Evolutionary conservation across 1,140 invertebrate species (phyloP), one percentile per base, ranked within the genome.

Genomic region (Neotoxoptera formosana): DNA sequence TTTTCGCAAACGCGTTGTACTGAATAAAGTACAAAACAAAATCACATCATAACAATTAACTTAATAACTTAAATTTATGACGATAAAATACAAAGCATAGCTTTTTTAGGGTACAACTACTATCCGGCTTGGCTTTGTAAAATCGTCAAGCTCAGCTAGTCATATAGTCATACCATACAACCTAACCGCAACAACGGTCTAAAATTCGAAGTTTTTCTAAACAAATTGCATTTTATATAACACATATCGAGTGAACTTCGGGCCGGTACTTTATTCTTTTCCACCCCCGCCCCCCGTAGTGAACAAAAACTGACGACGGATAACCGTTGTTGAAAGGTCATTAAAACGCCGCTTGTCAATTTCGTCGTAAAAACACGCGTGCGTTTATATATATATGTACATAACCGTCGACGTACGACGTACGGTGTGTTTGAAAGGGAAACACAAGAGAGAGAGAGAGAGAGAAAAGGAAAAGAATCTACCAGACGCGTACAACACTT

Each of bases 251-350:
- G 30, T 17, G 30, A 67, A n/a, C 60, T 67, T n/a, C 4, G 30
- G 30, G 60, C 60, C n/a, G 30, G n/a, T 67, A 67, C 60, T 67
- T n/a, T 67, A 67, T 67, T 67, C 60, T 67, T 67, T 67, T 67
- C 14, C 14, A n/a, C 60, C 14, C 60, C 0, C 41, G 41, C 41
- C 30, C 2, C 60, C 9, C 25, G 17, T 83, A 34, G 14, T 17
- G 17, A n/a, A 21, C 21, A 34, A 89, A 89, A 51, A 89, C n/a
- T 36, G 20, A 53, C 87, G 9, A 89, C 48, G 21, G 48, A 89
- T 34, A 51, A 53, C 48, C 47, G 21, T 89, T 89, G 88, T 53
- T 56, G 88, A 91, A 76, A 91, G 90, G 90, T 91, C 90, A 47
- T 91, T 91, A 91, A 91, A 76, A 91, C 20, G 90, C 36, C 30